Evolutionary conservation across 1,140 invertebrate genomes (phyloP), one percentile per base, ranked within the genome.

Genomic region (Diachasma alloeum): DNA sequence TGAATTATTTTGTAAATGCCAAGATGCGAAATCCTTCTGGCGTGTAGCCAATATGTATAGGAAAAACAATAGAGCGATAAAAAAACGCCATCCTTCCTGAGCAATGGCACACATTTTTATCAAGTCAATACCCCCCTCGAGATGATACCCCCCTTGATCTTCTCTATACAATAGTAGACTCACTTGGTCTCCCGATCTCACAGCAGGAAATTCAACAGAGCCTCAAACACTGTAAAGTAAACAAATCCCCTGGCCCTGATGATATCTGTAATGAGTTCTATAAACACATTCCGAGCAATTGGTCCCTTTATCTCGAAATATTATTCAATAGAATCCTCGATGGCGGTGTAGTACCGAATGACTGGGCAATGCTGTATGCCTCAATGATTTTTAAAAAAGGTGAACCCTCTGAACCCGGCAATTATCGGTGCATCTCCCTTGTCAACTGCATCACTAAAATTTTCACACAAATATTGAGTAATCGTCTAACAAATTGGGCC

Each of bases 281-380:
- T 26, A 77, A 74, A 44, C n/a, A 70, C 31, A 15, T 77, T 1
- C 68, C 72, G 0, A 9, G 39, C 1, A 75, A 68, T 22, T 76
- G 70, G 73, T 13, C 59, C 0, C 1, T 36, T n/a, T 75, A 72
- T 48, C n/a, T 78, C 5, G 44, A 19, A 15, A 31, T 13, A 5
- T 3, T 78, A 39, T 75, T 75, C 44, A 78, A 78, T 39, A 53
- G 39, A 17, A 72, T 78, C 9, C 37, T 75, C n/a, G n/a, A n/a
- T 17, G 4, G 17, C 68, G 79, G 2, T 81, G 83, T 31, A 83
- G 44, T 79, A 80, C 85, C 83, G 83, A 73, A 82, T 81, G 5
- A 22, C 15, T 22, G 37, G 71, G 11, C 48, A 6, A n/a, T 17
- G 5, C 10, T 63, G 2, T 3, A 2, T 10, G 31, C n/a, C n/a